Percentiles rank a stretch among this genome's conserved stretches.
phyloP scores from a whole-genome alignment of 2,888 invertebrate genomes.

The Atethmia centrago region DNA sequence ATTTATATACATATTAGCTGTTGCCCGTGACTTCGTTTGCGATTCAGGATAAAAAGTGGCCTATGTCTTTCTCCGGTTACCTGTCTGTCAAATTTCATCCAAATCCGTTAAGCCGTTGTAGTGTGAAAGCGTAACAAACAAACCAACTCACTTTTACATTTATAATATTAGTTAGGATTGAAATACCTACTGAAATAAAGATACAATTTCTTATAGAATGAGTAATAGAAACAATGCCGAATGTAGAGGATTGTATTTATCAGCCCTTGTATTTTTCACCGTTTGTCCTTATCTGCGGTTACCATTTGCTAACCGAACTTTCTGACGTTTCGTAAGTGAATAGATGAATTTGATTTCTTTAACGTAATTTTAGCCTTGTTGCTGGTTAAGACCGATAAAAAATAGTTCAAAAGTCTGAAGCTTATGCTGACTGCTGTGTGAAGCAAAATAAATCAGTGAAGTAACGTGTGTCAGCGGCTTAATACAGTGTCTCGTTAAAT shows the following conservation, averaged over 20 bases:
- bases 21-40: no score
- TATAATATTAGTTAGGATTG: no score
- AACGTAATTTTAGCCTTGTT: background rate
- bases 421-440: background rate
- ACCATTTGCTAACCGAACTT: background rate
- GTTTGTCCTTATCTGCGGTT: background rate
- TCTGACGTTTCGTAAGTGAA: background rate
- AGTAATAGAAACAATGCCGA: background rate
- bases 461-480: background rate
- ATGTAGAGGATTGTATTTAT: no score
- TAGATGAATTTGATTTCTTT: background rate
- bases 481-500: background rate
- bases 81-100: no score
- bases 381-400: background rate
- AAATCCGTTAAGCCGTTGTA: no score
- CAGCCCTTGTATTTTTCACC: background rate
- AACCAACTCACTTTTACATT: no score
- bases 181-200: no score
- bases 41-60: no score
- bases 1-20: no score
- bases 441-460: background rate
- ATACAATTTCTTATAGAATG: background rate
- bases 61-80: no score
- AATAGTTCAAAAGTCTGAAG: background rate
- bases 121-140: no score